Evolutionary conservation across 92 coral and sea anemone genomes (phyloP).

Genomic region (Umimayanthus kanabou): DNA sequence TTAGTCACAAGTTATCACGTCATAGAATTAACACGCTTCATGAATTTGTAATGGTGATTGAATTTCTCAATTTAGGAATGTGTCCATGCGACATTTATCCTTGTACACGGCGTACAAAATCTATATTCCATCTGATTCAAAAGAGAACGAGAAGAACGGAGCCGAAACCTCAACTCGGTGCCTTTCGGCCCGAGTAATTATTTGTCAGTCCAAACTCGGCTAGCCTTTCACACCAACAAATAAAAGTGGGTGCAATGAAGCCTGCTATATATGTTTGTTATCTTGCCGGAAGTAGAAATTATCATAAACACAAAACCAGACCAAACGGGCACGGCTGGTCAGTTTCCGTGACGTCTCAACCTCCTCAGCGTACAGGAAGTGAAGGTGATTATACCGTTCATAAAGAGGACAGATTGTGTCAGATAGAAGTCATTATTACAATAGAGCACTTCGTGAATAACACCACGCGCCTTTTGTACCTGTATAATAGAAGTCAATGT

Average conservation of each 20-base stretch:
- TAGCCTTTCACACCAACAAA: not conserved
- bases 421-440: not conserved
- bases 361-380: conserved; percentile 28
- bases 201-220: not conserved
- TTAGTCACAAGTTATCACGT: no score
- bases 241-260: not conserved
- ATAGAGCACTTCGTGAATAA: not conserved
- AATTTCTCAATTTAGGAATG: not conserved
- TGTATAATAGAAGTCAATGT: not conserved
- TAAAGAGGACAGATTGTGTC: not conserved
- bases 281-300: not conserved
- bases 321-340: conserved; percentile 9
- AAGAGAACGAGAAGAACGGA: no score
- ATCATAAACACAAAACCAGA: not conserved
- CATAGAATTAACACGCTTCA: no score
- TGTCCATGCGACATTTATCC: not conserved
- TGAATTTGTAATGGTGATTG: no score
- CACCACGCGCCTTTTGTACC: not conserved
- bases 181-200: no score
- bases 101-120: not conserved
- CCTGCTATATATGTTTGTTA: not conserved
- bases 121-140: no score
- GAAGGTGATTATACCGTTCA: not conserved
- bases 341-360: conserved; percentile 34
- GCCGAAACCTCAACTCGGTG: no score